Base-by-base conservation (phyloP, 2,797 vertebrate genomes). In the Manis crassicaudata region DNA sequence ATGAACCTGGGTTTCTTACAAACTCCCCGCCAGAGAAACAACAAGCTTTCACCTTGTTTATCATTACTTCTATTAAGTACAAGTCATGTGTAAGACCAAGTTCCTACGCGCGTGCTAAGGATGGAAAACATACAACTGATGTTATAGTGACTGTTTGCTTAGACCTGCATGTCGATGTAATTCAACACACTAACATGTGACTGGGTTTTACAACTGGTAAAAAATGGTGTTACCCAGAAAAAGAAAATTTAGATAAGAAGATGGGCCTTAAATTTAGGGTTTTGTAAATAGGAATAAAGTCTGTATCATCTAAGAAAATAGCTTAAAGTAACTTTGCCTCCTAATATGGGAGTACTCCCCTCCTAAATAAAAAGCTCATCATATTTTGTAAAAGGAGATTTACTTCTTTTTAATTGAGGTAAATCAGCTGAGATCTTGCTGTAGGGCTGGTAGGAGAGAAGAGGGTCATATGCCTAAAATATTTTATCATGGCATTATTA, bases 401-500 rank as follows among this genome's bases (percentile, higher is more conserved):
- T 58, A 37, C 17, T 18, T 86, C 18, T 86, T 81, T 60, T 95
- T 84, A 72, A 67, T 92, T 95, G 54, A 58, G 6, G 11, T 12
- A 25, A 46, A 75, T 77, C 29, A 70, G 27, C 40, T 80, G 46
- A 90, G 79, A 46, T 95, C 83, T 50, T 77, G 40, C 32, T n/a
- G 3, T 43, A 97, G 54, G 35, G 21, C 56, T 46, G 46, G 2
- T 37, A n/a, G 63, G 97, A 35, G 29, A 54, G 95, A 88, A 97
- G 97, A 0, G 1, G 52, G 95, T 63, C 72, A 87, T 70, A 95
- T 93, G 4, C 43, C 46, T 94, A 93, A 96, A 97, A 70, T 81
- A 95, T 77, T 98, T 98, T 88, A 96, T 97, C 95, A 94, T 80
- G 91, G 68, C 92, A 96, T 98, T 97, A 97, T 98, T 97, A 98